phyloP scores from a whole-genome alignment of 1,140 invertebrate genomes.

The Drosophila kanapiae region DNA sequence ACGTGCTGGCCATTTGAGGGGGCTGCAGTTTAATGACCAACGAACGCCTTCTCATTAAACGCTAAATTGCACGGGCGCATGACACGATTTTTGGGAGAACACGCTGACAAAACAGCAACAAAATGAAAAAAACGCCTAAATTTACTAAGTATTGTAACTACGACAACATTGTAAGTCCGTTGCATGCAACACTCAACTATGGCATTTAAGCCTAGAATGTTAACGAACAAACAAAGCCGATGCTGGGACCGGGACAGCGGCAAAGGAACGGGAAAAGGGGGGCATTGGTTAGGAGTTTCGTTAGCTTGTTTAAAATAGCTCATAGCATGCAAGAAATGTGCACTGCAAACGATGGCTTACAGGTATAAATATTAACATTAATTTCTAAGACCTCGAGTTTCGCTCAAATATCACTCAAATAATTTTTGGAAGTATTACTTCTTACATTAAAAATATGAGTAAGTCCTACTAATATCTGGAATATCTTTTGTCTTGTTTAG shows the following conservation, averaged over 20 bases:
- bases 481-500: background rate
- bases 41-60: slow-evolving; percentile 83
- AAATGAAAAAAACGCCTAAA: slow-evolving; percentile 56
- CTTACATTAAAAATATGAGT: background rate
- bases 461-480: background rate
- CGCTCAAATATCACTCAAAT: background rate
- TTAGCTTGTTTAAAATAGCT: slow-evolving; percentile 67
- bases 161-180: slow-evolving; percentile 42
- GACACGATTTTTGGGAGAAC: slow-evolving; percentile 69
- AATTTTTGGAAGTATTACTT: background rate
- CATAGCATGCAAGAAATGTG: slow-evolving; percentile 46
- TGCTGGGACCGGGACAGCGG: slow-evolving; percentile 19
- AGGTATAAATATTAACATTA: background rate
- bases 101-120: slow-evolving; percentile 40
- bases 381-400: too few species aligned
- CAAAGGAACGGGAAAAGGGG: background rate
- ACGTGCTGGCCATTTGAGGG: slow-evolving; percentile 26
- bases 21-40: slow-evolving; percentile 72
- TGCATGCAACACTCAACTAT: slow-evolving; percentile 68
- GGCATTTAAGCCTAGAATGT: slow-evolving; percentile 67
- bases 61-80: slow-evolving; percentile 79
- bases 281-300: slow-evolving; percentile 43
- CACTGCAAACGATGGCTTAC: slow-evolving; percentile 12
- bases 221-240: slow-evolving; percentile 79
- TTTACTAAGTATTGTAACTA: slow-evolving; percentile 69